Conservation (phyloP, 2,797 vertebrate species). For the Loriculus beryllinus region DNA sequence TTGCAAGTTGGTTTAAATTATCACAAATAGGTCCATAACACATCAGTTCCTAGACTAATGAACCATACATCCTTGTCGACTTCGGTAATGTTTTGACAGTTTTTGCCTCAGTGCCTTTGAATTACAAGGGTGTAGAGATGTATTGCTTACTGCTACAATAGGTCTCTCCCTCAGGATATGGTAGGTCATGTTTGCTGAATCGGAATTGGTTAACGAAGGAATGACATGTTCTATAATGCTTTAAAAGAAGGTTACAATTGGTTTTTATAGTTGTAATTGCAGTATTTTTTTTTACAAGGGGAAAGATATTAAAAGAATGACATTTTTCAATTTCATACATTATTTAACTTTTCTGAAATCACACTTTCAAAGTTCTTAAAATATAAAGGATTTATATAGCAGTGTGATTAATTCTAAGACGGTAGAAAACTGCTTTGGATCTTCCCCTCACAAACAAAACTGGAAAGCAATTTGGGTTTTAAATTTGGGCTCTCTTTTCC, state of each 20-base stretch:
- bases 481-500: background rate
- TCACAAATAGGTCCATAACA: conserved; percentile 64
- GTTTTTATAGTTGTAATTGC: conserved; percentile 5
- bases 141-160: conserved; percentile 33
- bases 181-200: conserved; percentile 57
- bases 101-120: conserved; percentile 73
- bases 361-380: background rate
- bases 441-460: background rate
- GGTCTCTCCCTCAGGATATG: conserved; percentile 47
- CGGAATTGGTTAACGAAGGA: conserved; percentile 63
- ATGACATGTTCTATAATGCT: conserved; percentile 12
- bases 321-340: background rate
- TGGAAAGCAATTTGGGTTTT: background rate
- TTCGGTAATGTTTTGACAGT: conserved; percentile 74
- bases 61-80: conserved; percentile 68
- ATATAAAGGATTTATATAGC: conserved; percentile 1
- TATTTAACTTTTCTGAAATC: conserved; percentile 35
- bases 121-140: conserved; percentile 66
- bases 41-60: conserved; percentile 74
- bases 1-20: conserved; percentile 70
- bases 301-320: conserved; percentile 22
- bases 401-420: conserved; percentile 21
- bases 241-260: background rate
- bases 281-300: background rate
- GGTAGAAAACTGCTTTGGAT: conserved; percentile 16